Evolutionary conservation across 2,113 vertebrate species (phyloP).

Genomic region (Pollimyrus isidori): DNA sequence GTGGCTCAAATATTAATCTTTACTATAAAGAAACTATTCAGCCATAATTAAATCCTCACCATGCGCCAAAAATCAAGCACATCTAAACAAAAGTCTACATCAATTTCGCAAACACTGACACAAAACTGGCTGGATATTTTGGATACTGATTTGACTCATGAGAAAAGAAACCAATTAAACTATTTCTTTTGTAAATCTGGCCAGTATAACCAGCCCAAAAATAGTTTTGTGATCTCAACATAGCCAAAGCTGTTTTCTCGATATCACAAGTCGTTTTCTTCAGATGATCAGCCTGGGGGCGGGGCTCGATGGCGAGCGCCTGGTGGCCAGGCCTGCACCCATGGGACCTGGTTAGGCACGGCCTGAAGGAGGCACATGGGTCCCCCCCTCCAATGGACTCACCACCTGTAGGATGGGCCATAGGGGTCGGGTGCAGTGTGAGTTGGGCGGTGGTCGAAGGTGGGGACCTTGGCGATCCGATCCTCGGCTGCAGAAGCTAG

Average conservation of each 20-base stretch:
- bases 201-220: neutral
- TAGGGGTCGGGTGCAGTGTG: too few species aligned
- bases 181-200: neutral
- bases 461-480: too few species aligned
- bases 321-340: too few species aligned
- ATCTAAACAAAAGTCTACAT: neutral
- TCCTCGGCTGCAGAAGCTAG: too few species aligned
- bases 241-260: neutral
- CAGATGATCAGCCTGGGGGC: neutral
- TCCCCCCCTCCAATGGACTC: too few species aligned
- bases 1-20: neutral
- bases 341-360: too few species aligned
- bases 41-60: neutral
- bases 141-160: neutral
- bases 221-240: neutral
- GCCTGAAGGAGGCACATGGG: too few species aligned
- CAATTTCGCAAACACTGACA: neutral
- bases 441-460: too few species aligned
- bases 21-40: neutral
- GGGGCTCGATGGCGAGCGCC: too few species aligned
- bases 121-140: neutral
- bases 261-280: neutral
- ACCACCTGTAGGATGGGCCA: too few species aligned
- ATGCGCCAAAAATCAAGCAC: neutral
- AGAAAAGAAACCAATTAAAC: neutral